These are phyloP conservation scores for Linepithema humile DNA, from an alignment of 1,140 invertebrate species.

Conservation along the genomic window DNA sequence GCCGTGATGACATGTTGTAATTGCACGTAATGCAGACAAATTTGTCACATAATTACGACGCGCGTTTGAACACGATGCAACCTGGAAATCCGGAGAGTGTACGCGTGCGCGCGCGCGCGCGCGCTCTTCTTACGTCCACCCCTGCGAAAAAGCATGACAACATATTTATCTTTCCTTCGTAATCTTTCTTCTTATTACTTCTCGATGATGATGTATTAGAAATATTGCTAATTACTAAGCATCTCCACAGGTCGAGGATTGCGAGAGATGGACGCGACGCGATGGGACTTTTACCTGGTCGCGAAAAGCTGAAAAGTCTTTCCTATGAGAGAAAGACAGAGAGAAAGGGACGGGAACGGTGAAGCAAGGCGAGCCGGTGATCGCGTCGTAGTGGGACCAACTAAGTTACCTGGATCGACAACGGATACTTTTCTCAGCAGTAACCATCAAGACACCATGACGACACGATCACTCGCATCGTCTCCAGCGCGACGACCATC, in stretches of 20 bases:
- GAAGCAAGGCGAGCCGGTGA: conserved; percentile 73
- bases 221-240: too few relatives aligned
- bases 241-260: too few relatives aligned
- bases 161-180: conserved; percentile 1
- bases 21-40: conserved; percentile 22
- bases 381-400: conserved; percentile 80
- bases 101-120: background rate
- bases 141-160: too few relatives aligned
- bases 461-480: conserved; percentile 80
- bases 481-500: conserved; percentile 70
- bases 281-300: conserved; percentile 51
- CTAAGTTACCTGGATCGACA: conserved; percentile 79
- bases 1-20: conserved; percentile 25
- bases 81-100: conserved; percentile 1
- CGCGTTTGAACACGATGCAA: background rate
- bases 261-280: conserved; percentile 34
- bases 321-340: conserved; percentile 42
- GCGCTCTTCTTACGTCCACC: background rate
- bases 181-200: background rate
- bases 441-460: conserved; percentile 83
- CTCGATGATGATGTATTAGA: background rate
- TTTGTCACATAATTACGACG: conserved; percentile 36
- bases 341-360: conserved; percentile 56
- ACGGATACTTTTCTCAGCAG: conserved; percentile 79
- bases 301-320: conserved; percentile 38